Conservation (phyloP, 2,797 vertebrate species). For the Pteropus rufus region DNA sequence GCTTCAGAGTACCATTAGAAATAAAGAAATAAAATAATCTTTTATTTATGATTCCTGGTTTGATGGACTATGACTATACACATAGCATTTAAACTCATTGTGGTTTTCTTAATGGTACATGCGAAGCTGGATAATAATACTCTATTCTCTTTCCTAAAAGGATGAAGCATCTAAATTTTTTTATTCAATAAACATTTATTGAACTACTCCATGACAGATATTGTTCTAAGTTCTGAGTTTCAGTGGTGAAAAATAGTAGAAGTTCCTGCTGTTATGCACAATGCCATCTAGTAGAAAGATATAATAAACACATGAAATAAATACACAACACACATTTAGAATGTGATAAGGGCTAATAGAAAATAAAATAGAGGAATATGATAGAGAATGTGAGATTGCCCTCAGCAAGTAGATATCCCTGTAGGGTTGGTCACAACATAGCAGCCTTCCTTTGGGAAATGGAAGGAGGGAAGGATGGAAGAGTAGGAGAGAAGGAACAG, state of each 20-base stretch:
- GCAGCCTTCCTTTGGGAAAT: background rate
- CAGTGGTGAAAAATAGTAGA: background rate
- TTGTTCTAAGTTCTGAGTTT: background rate
- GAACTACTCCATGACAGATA: background rate
- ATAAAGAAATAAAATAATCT: background rate
- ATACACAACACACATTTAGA: background rate
- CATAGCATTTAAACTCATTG: background rate
- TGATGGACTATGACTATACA: background rate
- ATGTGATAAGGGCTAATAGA: background rate
- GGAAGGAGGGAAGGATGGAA: too few relatives aligned
- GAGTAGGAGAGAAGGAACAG: background rate
- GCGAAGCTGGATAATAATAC: background rate
- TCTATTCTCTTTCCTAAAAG: background rate
- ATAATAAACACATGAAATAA: background rate
- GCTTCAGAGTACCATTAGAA: background rate
- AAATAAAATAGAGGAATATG: background rate
- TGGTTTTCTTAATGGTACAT: background rate
- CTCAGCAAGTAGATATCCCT: background rate
- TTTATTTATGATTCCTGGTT: background rate
- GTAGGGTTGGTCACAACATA: background rate
- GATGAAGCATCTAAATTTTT: background rate
- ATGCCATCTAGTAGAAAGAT: background rate
- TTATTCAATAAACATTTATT: background rate
- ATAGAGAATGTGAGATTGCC: background rate
- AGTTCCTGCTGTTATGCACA: background rate